These are phyloP conservation scores for Palloptera scutellata DNA, from an alignment of 2,888 invertebrate species.

Conservation along the genomic window DNA sequence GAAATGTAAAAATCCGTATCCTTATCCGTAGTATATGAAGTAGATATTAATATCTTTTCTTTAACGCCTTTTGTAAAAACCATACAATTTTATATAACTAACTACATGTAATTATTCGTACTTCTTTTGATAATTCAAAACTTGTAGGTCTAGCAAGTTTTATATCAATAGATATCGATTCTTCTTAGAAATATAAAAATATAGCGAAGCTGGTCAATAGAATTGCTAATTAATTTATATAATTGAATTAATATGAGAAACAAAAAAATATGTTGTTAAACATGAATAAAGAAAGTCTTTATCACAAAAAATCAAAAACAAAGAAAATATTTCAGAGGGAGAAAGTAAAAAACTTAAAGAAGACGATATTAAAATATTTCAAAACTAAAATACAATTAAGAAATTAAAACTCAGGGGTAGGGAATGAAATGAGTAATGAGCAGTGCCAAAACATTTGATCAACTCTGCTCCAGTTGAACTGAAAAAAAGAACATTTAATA, in stretches of 20 bases:
- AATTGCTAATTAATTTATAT: constrained; percentile 30
- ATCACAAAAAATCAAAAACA: constrained; percentile 1
- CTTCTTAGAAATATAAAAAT: background rate
- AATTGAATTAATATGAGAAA: background rate
- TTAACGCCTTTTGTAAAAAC: too few species aligned
- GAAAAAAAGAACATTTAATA: too few species aligned
- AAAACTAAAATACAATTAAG: background rate
- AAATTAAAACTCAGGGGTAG: background rate
- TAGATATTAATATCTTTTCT: too few species aligned
- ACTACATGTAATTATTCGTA: too few species aligned
- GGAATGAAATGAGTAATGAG: background rate
- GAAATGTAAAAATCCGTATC: background rate
- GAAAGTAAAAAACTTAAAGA: constrained; percentile 3
- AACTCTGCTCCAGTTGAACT: too few species aligned
- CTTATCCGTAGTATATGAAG: background rate
- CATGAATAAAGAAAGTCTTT: constrained; percentile 1
- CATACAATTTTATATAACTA: too few species aligned
- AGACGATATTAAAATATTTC: too few species aligned
- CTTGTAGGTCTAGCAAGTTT: too few species aligned
- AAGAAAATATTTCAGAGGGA: background rate
- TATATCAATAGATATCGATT: too few species aligned
- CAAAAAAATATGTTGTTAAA: background rate
- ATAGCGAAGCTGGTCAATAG: constrained; percentile 43
- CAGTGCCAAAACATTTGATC: too few species aligned
- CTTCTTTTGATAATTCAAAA: too few species aligned